These are phyloP conservation scores for Pheucticus melanocephalus DNA, from an alignment of 2,113 vertebrate genomes.

Conservation along the genomic window DNA sequence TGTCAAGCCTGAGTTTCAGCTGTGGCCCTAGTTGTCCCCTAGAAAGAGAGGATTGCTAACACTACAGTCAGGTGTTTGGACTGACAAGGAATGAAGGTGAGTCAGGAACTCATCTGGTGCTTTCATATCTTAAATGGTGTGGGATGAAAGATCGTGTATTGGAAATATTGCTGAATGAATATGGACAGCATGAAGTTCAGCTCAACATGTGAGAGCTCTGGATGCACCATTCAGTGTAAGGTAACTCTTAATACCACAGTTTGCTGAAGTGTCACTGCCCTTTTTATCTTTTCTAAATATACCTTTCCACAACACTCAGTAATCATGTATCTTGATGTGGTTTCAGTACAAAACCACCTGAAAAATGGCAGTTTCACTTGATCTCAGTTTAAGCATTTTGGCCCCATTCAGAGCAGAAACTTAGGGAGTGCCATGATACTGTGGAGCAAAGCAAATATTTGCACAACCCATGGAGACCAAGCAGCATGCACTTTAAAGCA, in stretches of 20 bases:
- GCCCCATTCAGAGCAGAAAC: conserved; percentile 38
- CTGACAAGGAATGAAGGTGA: not conserved
- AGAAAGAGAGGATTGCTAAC: not conserved
- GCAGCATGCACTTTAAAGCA: not conserved
- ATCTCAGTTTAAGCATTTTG: not conserved
- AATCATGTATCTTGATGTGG: not conserved
- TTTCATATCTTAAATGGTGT: not conserved
- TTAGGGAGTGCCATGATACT: not conserved
- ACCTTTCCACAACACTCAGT: not conserved
- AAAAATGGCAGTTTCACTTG: conserved; percentile 35
- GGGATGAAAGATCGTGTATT: not conserved
- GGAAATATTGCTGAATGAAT: not conserved
- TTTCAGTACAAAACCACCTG: not conserved
- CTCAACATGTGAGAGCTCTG: not conserved
- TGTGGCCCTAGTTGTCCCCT: not conserved
- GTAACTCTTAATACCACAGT: not conserved
- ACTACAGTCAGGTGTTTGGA: not conserved
- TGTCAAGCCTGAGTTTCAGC: not conserved
- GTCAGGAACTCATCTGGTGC: not conserved
- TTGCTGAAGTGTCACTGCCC: not conserved
- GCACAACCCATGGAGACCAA: not conserved
- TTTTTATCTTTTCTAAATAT: not conserved
- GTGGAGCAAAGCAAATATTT: conserved; percentile 44
- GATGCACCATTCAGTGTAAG: not conserved
- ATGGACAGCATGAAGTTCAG: not conserved